phyloP scores from a whole-genome alignment of 1,140 invertebrate genomes.

The Drosophila ananassae region DNA sequence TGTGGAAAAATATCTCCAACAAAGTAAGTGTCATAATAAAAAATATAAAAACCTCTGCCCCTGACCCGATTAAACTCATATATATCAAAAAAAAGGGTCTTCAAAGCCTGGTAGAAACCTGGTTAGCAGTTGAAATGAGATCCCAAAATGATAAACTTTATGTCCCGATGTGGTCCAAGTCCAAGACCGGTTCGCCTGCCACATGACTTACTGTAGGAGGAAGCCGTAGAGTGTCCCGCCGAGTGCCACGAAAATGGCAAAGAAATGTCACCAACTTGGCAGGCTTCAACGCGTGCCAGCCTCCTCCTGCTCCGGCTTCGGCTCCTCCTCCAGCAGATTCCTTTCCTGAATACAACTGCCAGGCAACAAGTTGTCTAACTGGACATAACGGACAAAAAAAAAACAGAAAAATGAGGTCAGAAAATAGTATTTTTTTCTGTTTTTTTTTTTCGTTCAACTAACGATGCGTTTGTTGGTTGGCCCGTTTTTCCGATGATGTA shows the following conservation, averaged over 20 bases:
- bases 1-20: too few relatives aligned
- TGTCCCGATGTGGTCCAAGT: slow-evolving; percentile 26
- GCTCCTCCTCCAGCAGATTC: background rate
- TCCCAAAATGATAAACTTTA: slow-evolving; percentile 4
- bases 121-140: background rate
- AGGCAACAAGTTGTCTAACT: slow-evolving; percentile 58
- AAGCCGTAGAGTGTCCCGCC: slow-evolving; percentile 70
- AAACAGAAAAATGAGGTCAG: slow-evolving; percentile 40
- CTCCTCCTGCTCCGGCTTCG: slow-evolving; percentile 25
- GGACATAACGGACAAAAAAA: slow-evolving; percentile 45
- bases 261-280: slow-evolving; percentile 76
- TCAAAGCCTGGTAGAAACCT: background rate
- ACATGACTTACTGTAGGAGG: slow-evolving; percentile 36
- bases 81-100: slow-evolving; percentile 39
- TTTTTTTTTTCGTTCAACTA: slow-evolving; percentile 28
- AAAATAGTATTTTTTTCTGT: slow-evolving; percentile 15
- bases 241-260: slow-evolving; percentile 38
- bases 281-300: slow-evolving; percentile 64
- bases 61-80: slow-evolving; percentile 68
- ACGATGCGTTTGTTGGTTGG: slow-evolving; percentile 35
- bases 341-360: slow-evolving; percentile 33
- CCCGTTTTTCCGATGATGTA: slow-evolving; percentile 50
- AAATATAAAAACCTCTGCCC: slow-evolving; percentile 45
- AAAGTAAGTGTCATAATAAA: background rate
- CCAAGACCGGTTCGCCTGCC: slow-evolving; percentile 40